Conservation (phyloP, 2,888 invertebrate genomes). For the Harpalus rubripes region DNA sequence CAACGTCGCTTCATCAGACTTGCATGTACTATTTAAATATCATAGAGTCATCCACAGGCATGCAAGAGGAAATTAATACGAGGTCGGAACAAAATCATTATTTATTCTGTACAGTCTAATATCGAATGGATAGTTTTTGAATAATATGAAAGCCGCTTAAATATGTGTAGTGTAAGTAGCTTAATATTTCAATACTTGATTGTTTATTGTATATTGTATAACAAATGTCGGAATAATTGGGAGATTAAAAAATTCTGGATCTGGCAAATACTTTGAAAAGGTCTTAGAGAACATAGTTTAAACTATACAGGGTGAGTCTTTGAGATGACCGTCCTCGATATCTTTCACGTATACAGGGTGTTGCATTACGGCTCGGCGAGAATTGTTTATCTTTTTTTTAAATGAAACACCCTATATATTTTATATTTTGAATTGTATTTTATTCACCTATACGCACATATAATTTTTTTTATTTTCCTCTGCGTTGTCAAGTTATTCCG, state of each 20-base stretch:
- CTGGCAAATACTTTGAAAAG: no score
- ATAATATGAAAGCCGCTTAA: neutral
- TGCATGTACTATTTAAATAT: slow-evolving; percentile 56
- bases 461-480: no score
- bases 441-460: no score
- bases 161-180: neutral
- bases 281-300: no score
- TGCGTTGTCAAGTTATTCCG: no score
- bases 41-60: slow-evolving; percentile 16
- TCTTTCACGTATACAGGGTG: no score
- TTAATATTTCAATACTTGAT: neutral
- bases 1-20: slow-evolving; percentile 59
- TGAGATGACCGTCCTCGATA: no score
- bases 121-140: neutral
- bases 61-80: slow-evolving; percentile 32
- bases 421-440: no score
- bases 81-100: slow-evolving; percentile 8
- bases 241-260: neutral
- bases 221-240: neutral
- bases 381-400: no score
- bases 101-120: neutral
- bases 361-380: no score
- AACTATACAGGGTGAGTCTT: no score
- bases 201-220: neutral
- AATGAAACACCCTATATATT: no score